These are phyloP conservation scores for Orbicella faveolata DNA, from an alignment of 64 coral and sea anemone species.

Conservation along the genomic window DNA sequence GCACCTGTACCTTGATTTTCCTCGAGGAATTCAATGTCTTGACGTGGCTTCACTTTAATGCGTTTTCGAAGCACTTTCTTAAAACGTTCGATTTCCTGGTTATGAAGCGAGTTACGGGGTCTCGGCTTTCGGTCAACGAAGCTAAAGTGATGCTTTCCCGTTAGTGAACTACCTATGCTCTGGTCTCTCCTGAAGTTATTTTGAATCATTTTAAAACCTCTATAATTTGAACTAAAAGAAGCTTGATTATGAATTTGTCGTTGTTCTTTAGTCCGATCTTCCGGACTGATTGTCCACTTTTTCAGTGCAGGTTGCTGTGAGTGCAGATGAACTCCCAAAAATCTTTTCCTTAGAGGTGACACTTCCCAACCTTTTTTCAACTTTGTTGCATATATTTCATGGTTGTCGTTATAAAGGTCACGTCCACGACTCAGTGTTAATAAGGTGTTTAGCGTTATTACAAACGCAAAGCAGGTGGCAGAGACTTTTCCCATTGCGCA, in stretches of 20 bases:
- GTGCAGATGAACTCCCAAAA: background rate
- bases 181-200: background rate
- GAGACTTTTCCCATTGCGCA: background rate
- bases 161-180: background rate
- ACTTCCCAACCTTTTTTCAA: background rate
- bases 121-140: background rate
- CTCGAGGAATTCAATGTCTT: slow-evolving; percentile 31
- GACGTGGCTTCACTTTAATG: background rate
- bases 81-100: background rate
- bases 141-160: no score
- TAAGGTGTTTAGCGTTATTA: background rate
- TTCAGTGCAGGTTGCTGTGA: background rate
- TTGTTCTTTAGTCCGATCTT: background rate
- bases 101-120: background rate
- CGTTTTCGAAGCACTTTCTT: background rate
- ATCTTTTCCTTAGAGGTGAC: background rate
- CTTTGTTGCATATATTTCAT: background rate
- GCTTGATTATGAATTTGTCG: background rate
- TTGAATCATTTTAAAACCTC: background rate
- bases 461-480: background rate
- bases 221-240: background rate
- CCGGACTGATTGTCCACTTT: background rate
- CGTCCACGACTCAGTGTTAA: background rate
- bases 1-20: background rate
- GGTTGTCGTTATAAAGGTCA: background rate